These are phyloP conservation scores for Eleutherodactylus coqui DNA, from an alignment of 2,797 vertebrate species.

Conservation along the genomic window DNA sequence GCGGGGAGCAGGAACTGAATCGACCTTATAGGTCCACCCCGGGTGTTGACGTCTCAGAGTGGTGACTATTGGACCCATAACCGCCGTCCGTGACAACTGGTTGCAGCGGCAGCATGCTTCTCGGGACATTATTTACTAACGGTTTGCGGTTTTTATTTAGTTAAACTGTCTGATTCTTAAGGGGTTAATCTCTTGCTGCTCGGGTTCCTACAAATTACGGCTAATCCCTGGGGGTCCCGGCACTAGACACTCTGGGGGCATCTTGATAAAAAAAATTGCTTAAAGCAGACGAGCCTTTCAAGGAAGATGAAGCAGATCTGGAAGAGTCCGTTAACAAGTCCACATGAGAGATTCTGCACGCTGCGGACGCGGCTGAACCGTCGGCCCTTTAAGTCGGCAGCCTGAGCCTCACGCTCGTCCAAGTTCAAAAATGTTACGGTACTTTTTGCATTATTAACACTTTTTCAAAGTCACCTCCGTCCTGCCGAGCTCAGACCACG, in stretches of 20 bases:
- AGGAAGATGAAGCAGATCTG: background rate
- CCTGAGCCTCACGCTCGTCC: background rate
- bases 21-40: too few relatives aligned
- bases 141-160: too few relatives aligned
- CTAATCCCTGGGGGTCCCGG: background rate
- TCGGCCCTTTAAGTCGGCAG: slow-evolving; percentile 13
- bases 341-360: background rate
- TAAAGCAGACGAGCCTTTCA: background rate
- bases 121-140: too few relatives aligned
- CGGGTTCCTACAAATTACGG: background rate
- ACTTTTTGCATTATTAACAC: slow-evolving; percentile 8
- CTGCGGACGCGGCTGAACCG: background rate
- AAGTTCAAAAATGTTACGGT: background rate
- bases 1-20: too few relatives aligned
- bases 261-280: background rate
- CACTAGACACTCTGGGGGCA: too few relatives aligned
- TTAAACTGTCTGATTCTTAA: too few relatives aligned
- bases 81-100: too few relatives aligned
- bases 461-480: slow-evolving; percentile 18
- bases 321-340: background rate
- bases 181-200: background rate
- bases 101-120: too few relatives aligned
- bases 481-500: background rate
- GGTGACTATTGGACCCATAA: too few relatives aligned
- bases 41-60: too few relatives aligned